A percentile compares a stretch with the other conserved stretches of the same genome.
Conservation (phyloP, 2,888 invertebrate genomes). For the Callyntrura sp. region DNA sequence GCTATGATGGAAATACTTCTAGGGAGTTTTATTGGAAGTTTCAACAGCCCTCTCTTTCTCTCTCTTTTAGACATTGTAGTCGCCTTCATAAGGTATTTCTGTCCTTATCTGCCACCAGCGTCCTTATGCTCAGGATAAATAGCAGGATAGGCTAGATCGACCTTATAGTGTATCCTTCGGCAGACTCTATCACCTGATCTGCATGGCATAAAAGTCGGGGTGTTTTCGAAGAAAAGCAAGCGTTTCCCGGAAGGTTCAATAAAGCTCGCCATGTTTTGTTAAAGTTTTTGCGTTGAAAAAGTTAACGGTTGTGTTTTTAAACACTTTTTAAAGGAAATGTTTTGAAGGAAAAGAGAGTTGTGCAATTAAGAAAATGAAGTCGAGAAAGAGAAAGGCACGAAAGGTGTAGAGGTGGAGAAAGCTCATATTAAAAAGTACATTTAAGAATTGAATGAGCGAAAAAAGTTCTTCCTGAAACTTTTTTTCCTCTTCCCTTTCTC, state of each 20-base stretch:
- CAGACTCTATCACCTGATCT: conserved; percentile 17
- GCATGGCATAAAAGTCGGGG: not conserved
- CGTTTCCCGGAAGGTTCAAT: conserved; percentile 69
- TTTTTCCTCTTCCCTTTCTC: conserved; percentile 39
- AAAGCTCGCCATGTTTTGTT: conserved; percentile 64
- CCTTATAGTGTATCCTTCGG: conserved; percentile 6
- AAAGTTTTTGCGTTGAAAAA: conserved; percentile 58
- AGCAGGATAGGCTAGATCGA: not conserved
- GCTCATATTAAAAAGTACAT: conserved; percentile 73
- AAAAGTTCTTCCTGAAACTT: conserved; percentile 71
- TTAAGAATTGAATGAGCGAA: conserved; percentile 71
- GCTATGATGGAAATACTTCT: conserved; percentile 10
- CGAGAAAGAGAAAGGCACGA: conserved; percentile 57
- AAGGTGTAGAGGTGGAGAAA: conserved; percentile 73
- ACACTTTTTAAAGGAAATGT: conserved; percentile 60
- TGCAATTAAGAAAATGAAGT: conserved; percentile 79
- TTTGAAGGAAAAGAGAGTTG: conserved; percentile 64
- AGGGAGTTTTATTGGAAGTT: not conserved
- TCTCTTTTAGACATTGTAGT: not conserved
- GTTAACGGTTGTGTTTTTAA: conserved; percentile 71
- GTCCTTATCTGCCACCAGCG: not conserved
- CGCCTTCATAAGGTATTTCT: not conserved
- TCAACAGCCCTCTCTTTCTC: not conserved
- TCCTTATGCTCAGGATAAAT: not conserved
- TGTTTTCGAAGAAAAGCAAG: conserved; percentile 19